Evolutionary conservation across 92 coral and sea anemone species (phyloP).

Genomic region (Epizoanthus scotinus): DNA sequence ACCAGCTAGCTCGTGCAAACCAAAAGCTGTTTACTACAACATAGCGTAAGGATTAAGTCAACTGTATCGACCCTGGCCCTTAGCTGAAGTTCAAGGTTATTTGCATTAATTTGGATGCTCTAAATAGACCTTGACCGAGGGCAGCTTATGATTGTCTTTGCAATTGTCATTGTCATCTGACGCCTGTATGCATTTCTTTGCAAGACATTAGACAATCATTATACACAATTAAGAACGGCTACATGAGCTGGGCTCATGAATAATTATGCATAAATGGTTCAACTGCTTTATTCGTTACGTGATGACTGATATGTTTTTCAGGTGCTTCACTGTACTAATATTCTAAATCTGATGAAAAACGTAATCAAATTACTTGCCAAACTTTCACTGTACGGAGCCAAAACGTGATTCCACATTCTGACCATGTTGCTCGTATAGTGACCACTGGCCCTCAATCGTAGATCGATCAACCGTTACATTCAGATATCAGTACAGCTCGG

Average conservation of each 20-base stretch:
- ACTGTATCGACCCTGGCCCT: slow-evolving; percentile 28
- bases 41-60: slow-evolving; percentile 21
- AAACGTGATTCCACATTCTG: neutral
- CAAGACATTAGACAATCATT: slow-evolving; percentile 14
- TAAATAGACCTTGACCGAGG: slow-evolving; percentile 39
- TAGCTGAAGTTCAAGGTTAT: slow-evolving; percentile 39
- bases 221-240: neutral
- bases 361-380: neutral
- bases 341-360: neutral
- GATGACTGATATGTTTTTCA: neutral
- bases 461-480: neutral
- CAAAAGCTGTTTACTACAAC: slow-evolving; percentile 28
- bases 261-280: neutral
- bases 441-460: neutral
- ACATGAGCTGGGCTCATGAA: neutral
- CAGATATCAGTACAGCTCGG: neutral
- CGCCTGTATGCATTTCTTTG: slow-evolving; percentile 4
- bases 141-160: slow-evolving; percentile 15
- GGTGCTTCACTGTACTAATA: neutral
- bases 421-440: neutral
- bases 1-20: neutral
- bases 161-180: slow-evolving; percentile 25
- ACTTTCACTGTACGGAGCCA: neutral
- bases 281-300: neutral
- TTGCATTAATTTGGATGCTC: slow-evolving; percentile 31